phyloP scores from a whole-genome alignment of 2,797 vertebrate species.

The Paratrypauchen microcephalus region DNA sequence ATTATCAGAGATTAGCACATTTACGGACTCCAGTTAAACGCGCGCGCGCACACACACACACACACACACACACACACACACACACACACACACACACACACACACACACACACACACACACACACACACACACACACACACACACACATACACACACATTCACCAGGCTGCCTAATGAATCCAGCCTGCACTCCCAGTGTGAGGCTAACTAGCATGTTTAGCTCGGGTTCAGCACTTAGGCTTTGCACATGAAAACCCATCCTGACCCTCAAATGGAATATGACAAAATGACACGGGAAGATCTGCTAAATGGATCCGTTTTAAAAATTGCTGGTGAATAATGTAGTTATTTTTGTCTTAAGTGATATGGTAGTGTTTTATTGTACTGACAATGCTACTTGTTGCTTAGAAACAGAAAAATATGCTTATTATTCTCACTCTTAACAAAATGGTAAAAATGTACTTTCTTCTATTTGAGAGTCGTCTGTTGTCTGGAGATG shows the following conservation, averaged over 20 bases:
- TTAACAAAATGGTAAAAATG: conserved; percentile 10
- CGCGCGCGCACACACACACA: conserved; percentile 14
- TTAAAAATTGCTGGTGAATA: conserved; percentile 16
- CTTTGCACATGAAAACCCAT: conserved; percentile 15
- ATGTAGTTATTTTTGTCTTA: conserved; percentile 31
- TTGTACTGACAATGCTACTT: conserved; percentile 38
- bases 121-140: conserved; percentile 15
- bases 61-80: conserved; percentile 14
- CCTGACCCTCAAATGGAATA: conserved; percentile 20
- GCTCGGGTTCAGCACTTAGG: conserved; percentile 35
- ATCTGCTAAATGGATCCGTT: conserved; percentile 4
- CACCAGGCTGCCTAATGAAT: conserved; percentile 46
- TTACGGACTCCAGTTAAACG: conserved; percentile 10
- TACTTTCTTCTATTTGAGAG: not conserved
- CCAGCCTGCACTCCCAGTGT: conserved; percentile 38
- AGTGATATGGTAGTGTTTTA: conserved; percentile 34
- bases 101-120: conserved; percentile 12
- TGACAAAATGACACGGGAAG: conserved; percentile 3
- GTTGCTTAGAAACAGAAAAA: conserved; percentile 67
- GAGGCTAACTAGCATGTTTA: conserved; percentile 42
- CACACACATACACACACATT: conserved; percentile 7
- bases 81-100: conserved; percentile 3
- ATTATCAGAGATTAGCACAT: conserved; percentile 15
- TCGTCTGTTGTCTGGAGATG: not conserved
- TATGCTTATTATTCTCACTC: conserved; percentile 50